Conservation (phyloP, 2,113 vertebrate genomes). For the Cyprinodon brontotheroides region DNA sequence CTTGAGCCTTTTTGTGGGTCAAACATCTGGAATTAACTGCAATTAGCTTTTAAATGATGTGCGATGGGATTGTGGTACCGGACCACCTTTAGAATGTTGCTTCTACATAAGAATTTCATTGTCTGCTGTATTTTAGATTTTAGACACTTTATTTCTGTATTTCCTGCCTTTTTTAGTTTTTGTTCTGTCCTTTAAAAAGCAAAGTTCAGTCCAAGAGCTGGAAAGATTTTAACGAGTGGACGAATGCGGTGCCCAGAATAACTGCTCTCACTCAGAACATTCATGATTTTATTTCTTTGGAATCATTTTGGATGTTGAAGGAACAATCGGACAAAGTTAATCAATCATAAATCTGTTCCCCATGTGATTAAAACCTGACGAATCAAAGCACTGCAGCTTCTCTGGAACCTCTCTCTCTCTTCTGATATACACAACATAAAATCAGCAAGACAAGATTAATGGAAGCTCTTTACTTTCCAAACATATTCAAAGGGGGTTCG, state of each 20-base stretch:
- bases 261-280: neutral
- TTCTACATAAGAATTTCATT: neutral
- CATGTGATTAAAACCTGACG: neutral
- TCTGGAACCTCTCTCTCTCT: neutral
- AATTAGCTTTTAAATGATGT: neutral
- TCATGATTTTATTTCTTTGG: neutral
- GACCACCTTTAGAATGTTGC: neutral
- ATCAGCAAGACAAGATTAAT: neutral
- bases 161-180: conserved; percentile 10
- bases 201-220: neutral
- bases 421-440: neutral
- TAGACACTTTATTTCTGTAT: neutral
- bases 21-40: neutral
- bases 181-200: neutral
- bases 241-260: neutral
- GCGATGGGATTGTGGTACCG: neutral
- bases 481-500: neutral
- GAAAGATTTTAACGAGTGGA: neutral
- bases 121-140: neutral
- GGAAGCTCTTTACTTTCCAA: neutral
- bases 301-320: neutral
- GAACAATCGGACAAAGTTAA: neutral
- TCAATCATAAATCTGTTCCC: neutral
- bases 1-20: neutral
- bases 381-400: neutral